Evolutionary conservation across 2,888 invertebrate species (phyloP).

Genomic region (Gryllus longicercus): DNA sequence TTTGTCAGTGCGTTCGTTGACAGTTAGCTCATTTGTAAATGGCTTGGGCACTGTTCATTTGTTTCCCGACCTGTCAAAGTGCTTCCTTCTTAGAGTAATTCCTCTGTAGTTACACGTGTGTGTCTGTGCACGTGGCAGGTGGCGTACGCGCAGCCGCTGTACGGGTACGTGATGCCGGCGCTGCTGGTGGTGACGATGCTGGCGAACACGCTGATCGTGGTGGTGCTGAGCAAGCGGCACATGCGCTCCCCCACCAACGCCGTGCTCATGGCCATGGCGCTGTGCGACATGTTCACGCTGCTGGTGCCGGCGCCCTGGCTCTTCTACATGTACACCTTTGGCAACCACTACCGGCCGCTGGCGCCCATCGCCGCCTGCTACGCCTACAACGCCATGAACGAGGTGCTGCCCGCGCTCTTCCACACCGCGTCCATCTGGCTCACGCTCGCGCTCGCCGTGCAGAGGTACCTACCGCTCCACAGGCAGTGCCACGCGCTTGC

Average conservation of each 20-base stretch:
- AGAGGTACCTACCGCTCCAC: conserved; percentile 52
- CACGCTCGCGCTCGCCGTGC: conserved; percentile 84
- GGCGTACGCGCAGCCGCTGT: conserved; percentile 64
- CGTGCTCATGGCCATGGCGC: conserved; percentile 93
- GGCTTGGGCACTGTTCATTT: no score
- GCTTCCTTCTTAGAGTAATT: no score
- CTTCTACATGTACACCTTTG: conserved; percentile 87
- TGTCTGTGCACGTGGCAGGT: conserved; percentile 52
- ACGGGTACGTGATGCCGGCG: conserved; percentile 78
- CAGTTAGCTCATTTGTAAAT: no score
- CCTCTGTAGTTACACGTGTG: no score
- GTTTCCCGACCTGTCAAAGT: no score
- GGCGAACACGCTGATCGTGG: conserved; percentile 85
- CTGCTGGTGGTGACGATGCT: conserved; percentile 83
- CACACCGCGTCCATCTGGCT: conserved; percentile 94
- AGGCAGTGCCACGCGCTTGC: no score
- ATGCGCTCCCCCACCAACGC: conserved; percentile 91
- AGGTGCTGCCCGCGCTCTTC: conserved; percentile 77
- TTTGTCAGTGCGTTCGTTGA: no score
- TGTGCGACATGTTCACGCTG: conserved; percentile 91
- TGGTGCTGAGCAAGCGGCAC: conserved; percentile 83
- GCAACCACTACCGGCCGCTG: conserved; percentile 78
- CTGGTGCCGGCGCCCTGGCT: conserved; percentile 87
- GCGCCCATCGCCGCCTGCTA: conserved; percentile 74
- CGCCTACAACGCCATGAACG: conserved; percentile 74